Evolutionary conservation across 2,888 invertebrate species (phyloP), one percentile per base, ranked within the genome.

Genomic region (Tineola bisselliella): DNA sequence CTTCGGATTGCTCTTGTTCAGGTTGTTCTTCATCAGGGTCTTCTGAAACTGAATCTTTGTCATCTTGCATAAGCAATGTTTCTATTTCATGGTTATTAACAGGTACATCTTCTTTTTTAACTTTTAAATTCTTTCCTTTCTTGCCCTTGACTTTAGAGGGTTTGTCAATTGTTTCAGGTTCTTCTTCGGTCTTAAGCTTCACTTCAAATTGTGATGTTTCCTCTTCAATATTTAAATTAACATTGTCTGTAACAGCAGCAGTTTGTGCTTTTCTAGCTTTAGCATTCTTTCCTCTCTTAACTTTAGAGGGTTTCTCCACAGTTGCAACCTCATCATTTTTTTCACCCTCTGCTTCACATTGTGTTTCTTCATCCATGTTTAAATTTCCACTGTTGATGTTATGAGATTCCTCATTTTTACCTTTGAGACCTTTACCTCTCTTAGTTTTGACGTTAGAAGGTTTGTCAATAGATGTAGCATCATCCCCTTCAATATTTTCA

Each of bases 181-280:
- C 25, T 25, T 4, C 25, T 25, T 4, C 6, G 25, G n/a, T n/a
- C n/a, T 25, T 25, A 25, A 2, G 4, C 6, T 25, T 25, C 6
- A 2, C 25, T 25, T 25, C 25, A 25, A 25, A 25, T 25, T 25
- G 25, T 6, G 6, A 4, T 25, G 25, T 25, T 25, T 25, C 25
- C 25, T 25, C 25, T 25, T 25, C 25, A 4, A 25, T 4, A 25
- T 25, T 25, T 25, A 25, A 25, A 25, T 25, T 25, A 25, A 4
- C 25, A 4, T 25, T 25, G 25, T 25, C 25, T 4, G 6, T 25
- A 25, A 4, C 25, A 25, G 25, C 4, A 25, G 25, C 4, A 25
- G 25, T 4, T 25, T 25, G 25, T 25, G 4, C 33, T 38, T 61
- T 63, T 60, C 62, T 69, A 74, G 77, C 77, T 71, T 78, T 77